Evolutionary conservation across 30 jellyfish, hydroid and myxozoan genomes (phyloP), one percentile per base, ranked within the genome.

Genomic region (Aurelia aurita complex sp. Pacific): DNA sequence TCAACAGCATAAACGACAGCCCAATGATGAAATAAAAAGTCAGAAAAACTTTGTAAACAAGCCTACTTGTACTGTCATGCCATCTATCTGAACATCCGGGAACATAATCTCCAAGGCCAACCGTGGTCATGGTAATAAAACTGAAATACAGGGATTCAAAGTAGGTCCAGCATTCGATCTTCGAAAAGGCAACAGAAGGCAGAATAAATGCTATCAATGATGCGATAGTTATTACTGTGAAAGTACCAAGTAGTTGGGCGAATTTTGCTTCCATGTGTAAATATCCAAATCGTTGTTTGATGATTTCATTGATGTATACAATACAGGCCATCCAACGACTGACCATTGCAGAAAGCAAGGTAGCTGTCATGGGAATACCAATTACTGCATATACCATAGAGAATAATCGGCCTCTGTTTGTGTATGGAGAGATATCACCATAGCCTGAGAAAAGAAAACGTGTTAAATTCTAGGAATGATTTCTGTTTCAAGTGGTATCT

Each of bases 311-410:
- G 59, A 51, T 57, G 23, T 19, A 9, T 2, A 68, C 88, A 5
- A 87, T 81, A 65, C 84, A 77, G 5, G 63, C 64, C 80, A 76
- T 55, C 96, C 96, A 87, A 46, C 90, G 80, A 32, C 79, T 51
- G 38, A 79, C 88, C 87, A 87, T 59, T 50, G 96, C 96, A 1
- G 96, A 87, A 1, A 87, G 85, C 9, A 87, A 69, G 4, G 83
- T 79, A 42, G 96, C 96, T 4, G 96, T 87, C 96, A 87, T 87
- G 5, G 96, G 96, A 78, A 87, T 87, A 7, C 96, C 96, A 38
- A 87, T 71, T 10, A 87, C 85, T 14, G 90, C 86, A 63, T 74
- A 74, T 67, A 87, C 81, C 90, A 87, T 87, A 60, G 85, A 59
- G 68, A 87, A 77, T 19, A 87, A 55, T 36, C 68, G 40, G 32